Base-by-base conservation (phyloP, 2,888 invertebrate genomes). In the Theretra japonica region DNA sequence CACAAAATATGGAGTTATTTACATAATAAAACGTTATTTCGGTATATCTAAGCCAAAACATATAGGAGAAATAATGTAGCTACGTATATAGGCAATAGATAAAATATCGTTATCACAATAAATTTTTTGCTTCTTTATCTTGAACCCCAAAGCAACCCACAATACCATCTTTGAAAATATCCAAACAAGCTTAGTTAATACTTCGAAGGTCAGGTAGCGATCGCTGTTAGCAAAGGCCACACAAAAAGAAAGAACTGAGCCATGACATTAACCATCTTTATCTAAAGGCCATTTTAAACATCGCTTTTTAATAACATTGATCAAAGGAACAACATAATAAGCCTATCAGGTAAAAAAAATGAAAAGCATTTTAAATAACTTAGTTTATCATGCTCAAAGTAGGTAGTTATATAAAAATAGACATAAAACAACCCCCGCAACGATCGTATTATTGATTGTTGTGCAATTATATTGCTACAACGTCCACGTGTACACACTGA, bases 401-500 rank as follows among this genome's bases (percentile, higher is more conserved):
- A 53, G 23, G 53, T 71, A 41, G 56, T 65, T 71, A 65, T 65
- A 41, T 65, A 72, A 60, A 62, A 68, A 58, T 50, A 60, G 30
- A 59, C 58, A 59, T 69, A 76, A 77, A 76, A 70, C 78, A 79
- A 72, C 81, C 82, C 80, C 72, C 73, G 70, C 71, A 58, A 73
- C 69, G 72, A 73, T 72, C 74, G 73, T 75, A 74, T 71, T 76
- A 81, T 83, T 78, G 79, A 78, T 79, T 79, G 70, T 78, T 77
- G 73, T 82, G 81, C 82, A 86, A 79, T 82, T 76, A 75, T 72
- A 75, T 74, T 80, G 78, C 76, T 85, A 80, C 74, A 79, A 74
- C 72, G 77, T 78, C 80, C 84, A 84, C 83, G 85, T 85, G 84
- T 83, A 76, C 71, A 76, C 86, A 76, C 86, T 86, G 86, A 86